Evolutionary conservation across 2,888 invertebrate genomes (phyloP), one percentile per base, ranked within the genome.

Genomic region (Aspidiotus rigidus): DNA sequence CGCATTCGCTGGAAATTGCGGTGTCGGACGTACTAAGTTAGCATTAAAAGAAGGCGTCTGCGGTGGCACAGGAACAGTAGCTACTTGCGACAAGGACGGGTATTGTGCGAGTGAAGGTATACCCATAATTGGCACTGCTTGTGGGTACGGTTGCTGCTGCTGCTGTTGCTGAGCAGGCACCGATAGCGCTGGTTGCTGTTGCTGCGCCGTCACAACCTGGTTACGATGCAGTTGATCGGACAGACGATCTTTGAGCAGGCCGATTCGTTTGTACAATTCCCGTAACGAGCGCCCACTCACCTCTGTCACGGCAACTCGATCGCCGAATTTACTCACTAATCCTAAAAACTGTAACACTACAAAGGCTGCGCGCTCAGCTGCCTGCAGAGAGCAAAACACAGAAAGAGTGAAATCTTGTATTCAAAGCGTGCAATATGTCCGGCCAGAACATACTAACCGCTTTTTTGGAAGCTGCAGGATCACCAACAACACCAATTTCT

Each of bases 281-380:
- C 41, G 16, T 44, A 66, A 28, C n/a, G 42, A 16, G 66, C 44
- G 56, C 16, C 57, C 66, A 57, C 49, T 66, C 53, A 41, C 9
- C 41, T 53, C 57, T 44, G 57, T 40, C 41, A 57, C 41, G 16
- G 44, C 7, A 39, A 66, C 66, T 41, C 56, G 55, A 13, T 66
- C 66, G 57, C 66, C 66, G 41, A 8, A 66, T 41, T 66, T 66
- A 57, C 44, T 41, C 53, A 66, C 66, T 28, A 66, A 49, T 40
- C 57, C 57, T 57, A 66, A 57, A 49, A 66, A 66, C 55, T 41
- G 66, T 49, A 66, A 57, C 16, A 66, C 66, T 41, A 56, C 17
- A 57, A 57, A 66, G 41, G 66, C 66, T 11, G 66, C 66, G 42
- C 16, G 56, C 55, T 66, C 66, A 41, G 57, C 66, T 53, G 66